Conservation (phyloP, 2,888 invertebrate genomes). For the Polyploca ridens region DNA sequence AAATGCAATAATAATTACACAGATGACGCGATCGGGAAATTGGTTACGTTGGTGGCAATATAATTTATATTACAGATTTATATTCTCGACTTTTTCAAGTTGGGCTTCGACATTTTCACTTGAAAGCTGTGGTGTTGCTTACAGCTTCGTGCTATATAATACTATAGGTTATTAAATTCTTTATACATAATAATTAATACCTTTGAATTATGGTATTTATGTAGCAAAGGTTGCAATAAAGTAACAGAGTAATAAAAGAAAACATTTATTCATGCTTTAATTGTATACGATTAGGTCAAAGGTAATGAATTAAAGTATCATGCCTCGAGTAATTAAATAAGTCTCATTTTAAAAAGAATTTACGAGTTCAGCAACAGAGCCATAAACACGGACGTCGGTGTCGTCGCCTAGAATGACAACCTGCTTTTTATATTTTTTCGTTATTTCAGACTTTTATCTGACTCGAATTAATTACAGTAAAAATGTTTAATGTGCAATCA, state of each 20-base stretch:
- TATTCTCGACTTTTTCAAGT: too few relatives aligned
- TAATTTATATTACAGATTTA: not conserved
- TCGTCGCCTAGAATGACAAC: constrained; percentile 42
- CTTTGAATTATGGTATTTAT: too few relatives aligned
- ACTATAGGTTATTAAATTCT: too few relatives aligned
- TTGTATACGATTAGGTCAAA: constrained; percentile 23
- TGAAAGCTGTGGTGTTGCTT: too few relatives aligned
- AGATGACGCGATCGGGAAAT: not conserved
- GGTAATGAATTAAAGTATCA: constrained; percentile 30
- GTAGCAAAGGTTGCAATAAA: not conserved
- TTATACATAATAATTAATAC: too few relatives aligned
- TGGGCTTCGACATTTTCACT: too few relatives aligned
- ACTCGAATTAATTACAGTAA: constrained; percentile 32
- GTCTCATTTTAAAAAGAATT: constrained; percentile 50
- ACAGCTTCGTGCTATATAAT: too few relatives aligned
- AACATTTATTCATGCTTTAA: constrained; percentile 11
- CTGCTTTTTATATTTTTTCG: constrained; percentile 34
- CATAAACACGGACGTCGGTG: constrained; percentile 41
- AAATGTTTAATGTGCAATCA: constrained; percentile 19
- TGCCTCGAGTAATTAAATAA: constrained; percentile 50
- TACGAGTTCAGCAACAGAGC: constrained; percentile 40
- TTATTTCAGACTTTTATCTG: constrained; percentile 28
- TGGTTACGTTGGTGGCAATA: not conserved
- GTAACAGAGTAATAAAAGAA: not conserved
- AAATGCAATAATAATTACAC: not conserved